Base-by-base conservation (phyloP, 1,140 invertebrate genomes). In the Diprion similis region DNA sequence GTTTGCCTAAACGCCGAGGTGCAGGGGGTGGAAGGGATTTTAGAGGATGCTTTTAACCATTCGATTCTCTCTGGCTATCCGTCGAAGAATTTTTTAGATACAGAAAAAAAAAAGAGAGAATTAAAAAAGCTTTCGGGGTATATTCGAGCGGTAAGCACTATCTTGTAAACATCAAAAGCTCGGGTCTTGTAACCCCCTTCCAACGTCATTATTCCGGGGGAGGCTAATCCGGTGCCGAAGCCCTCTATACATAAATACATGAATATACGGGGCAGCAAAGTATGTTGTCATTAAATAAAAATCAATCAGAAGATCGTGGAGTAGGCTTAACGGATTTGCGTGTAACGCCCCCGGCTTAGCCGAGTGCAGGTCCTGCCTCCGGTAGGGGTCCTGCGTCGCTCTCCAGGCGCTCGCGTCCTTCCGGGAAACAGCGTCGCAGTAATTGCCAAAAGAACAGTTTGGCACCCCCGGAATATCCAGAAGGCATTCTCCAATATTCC, bases 281-380 rank as follows among this genome's bases (percentile, higher is more conserved):
- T 83, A 37, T 37, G 85, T 87, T 87, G 84, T 86, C 86, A 88
- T 88, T 88, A 88, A 88, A 88, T 88, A 88, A 88, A 88, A 88
- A 88, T 88, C 87, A 88, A 88, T 88, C 86, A 84, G 83, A 73
- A 86, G 83, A 83, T 82, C 83, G 85, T 83, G 83, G 86, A 87
- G 86, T 81, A 84, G 83, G 86, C 86, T 88, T 87, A 88, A 83
- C 83, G 87, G 87, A 88, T 88, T 88, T 87, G 82, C 82, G 82
- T 83, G 82, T 75, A 79, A 83, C 83, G 80, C 82, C 82, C 83
- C 82, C 75, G 81, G 85, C 81, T 87, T 88, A 86, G 51, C 51
- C 51, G 11, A 37, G 24, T 37, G 24, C 24, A 6, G 74, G 69
- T 69, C 47, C 46, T 46, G 18, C 2, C 24, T 37, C 13, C 67